Conservation (phyloP, 2,888 invertebrate species). For the Lottia gigantea region DNA sequence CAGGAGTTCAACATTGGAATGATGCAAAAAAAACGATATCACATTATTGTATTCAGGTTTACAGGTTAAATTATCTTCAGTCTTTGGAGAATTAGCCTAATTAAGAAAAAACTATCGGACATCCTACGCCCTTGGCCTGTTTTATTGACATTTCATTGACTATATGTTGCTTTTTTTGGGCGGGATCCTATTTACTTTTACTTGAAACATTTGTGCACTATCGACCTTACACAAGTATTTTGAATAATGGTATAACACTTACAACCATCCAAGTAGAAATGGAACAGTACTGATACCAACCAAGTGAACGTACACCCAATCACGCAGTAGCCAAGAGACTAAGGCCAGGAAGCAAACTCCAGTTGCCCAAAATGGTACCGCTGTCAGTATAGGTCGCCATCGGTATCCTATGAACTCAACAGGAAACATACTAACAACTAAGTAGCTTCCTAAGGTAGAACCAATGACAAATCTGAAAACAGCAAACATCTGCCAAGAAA, state of each 20-base stretch:
- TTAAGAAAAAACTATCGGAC: too few species aligned
- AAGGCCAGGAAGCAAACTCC: conserved; percentile 36
- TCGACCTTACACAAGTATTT: neutral
- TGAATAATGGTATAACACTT: conserved; percentile 21
- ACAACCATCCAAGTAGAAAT: conserved; percentile 40
- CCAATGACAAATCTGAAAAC: conserved; percentile 40
- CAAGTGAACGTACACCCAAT: conserved; percentile 45
- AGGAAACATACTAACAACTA: conserved; percentile 27
- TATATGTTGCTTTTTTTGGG: too few species aligned
- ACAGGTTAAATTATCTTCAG: too few species aligned
- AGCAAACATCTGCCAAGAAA: conserved; percentile 46
- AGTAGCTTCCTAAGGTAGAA: conserved; percentile 21
- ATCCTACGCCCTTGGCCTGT: too few species aligned
- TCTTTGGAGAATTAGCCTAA: too few species aligned
- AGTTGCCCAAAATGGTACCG: conserved; percentile 37
- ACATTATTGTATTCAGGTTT: too few species aligned
- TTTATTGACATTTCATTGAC: too few species aligned
- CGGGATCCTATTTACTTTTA: too few species aligned
- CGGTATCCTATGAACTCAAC: conserved; percentile 39
- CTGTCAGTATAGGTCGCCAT: conserved; percentile 29
- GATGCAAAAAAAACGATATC: too few species aligned
- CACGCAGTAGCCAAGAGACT: conserved; percentile 34
- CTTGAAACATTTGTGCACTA: too few species aligned
- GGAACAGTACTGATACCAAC: conserved; percentile 29
- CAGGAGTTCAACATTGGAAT: too few species aligned